phyloP scores from a whole-genome alignment of 2,113 vertebrate genomes.

The Entelurus aequoreus region DNA sequence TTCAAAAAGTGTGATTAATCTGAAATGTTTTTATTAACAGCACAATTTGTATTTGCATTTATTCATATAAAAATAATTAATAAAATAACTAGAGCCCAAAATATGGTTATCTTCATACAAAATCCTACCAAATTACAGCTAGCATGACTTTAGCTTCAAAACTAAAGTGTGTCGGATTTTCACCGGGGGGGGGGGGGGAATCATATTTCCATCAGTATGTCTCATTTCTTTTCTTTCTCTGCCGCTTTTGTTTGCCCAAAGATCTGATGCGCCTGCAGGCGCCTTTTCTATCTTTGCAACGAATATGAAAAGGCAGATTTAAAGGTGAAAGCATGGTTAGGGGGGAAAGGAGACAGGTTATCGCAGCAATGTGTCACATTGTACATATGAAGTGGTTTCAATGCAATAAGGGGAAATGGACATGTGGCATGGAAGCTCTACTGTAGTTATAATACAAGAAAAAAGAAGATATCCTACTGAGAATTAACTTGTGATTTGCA shows the following conservation, averaged over 20 bases:
- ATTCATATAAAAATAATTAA: neutral
- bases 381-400: neutral
- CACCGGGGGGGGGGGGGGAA: slow-evolving; percentile 72
- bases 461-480: neutral
- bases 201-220: slow-evolving; percentile 74
- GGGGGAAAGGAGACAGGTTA: slow-evolving; percentile 63
- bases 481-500: no score
- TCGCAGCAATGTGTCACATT: slow-evolving; percentile 46
- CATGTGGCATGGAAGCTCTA: neutral
- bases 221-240: slow-evolving; percentile 73
- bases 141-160: neutral
- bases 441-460: neutral
- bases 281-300: slow-evolving; percentile 97
- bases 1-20: no score
- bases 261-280: slow-evolving; percentile 88
- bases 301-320: slow-evolving; percentile 99
- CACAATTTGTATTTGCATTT: neutral
- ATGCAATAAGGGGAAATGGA: no score
- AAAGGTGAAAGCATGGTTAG: slow-evolving; percentile 87
- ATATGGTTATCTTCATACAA: neutral
- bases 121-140: neutral
- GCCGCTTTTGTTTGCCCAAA: slow-evolving; percentile 88
- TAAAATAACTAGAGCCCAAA: no score
- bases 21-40: no score
- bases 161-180: slow-evolving; percentile 66